Percentiles rank a stretch among this genome's conserved stretches.
These are phyloP conservation scores for Caranx ignobilis DNA, from an alignment of 2,113 vertebrate species.

Conservation along the genomic window DNA sequence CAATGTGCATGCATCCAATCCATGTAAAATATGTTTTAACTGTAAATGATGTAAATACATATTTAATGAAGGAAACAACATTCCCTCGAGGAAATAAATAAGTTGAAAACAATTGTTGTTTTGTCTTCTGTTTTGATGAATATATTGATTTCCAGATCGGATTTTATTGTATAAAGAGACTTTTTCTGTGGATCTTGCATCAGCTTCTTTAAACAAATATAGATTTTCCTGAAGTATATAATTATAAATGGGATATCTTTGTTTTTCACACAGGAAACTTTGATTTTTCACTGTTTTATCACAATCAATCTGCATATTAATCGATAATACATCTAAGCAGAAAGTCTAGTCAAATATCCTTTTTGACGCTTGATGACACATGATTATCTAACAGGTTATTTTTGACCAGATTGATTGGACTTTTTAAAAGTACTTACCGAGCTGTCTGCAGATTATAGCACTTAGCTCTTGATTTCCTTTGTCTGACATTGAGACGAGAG, in stretches of 20 bases:
- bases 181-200: background rate
- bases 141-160: background rate
- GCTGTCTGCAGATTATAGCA: background rate
- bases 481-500: constrained; percentile 6
- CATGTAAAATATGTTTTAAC: constrained; percentile 74
- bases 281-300: background rate
- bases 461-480: background rate
- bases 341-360: background rate
- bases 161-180: background rate
- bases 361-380: background rate
- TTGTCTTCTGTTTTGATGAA: constrained; percentile 10
- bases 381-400: background rate
- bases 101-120: constrained; percentile 27
- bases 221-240: background rate
- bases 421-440: background rate
- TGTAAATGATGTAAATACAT: constrained; percentile 85
- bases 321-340: background rate
- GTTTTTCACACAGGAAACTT: background rate
- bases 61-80: constrained; percentile 79
- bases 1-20: constrained; percentile 79
- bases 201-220: no score
- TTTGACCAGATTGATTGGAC: background rate
- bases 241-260: background rate
- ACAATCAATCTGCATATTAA: background rate
- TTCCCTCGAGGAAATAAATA: constrained; percentile 67